Evolutionary conservation across 1,140 invertebrate species (phyloP), one percentile per base, ranked within the genome.

Genomic region (Psilanteris sp.): DNA sequence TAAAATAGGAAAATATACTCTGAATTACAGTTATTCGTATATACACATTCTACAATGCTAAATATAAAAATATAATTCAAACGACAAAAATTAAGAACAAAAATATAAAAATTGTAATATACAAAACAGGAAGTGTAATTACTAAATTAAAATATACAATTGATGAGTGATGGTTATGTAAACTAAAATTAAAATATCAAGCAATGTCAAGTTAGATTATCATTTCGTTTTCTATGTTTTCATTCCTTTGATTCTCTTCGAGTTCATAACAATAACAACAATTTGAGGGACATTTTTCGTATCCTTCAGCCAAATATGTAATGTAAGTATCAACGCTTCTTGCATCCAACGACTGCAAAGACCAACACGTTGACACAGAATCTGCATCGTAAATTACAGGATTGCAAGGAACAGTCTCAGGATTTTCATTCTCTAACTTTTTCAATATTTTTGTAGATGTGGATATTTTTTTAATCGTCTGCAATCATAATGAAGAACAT

Each of bases 211-310:
- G 81, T 84, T 85, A 87, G 70, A 83, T 79, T 44, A 86, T 84
- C 86, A 87, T 88, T 55, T 87, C 86, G 73, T 88, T 88, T 57
- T 88, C 86, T 11, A 78, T 70, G 26, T 88, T 88, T 50, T 88
- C 87, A 39, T 88, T 88, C 20, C 75, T 81, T 31, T 85, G 84
- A 27, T 88, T 88, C 44, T 88, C 87, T 43, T 87, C 85, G 43
- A 82, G 77, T n/a, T 88, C 87, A 32, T 79, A 80, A 27, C 86
- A 88, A 37, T 81, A 81, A 20, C 83, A 86, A 32, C 82, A 86
- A 66, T 59, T 81, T 0, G 83, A 84, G 2, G 50, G 48, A 31
- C 81, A 83, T 27, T 83, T 80, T 4, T 77, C 66, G 8, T 54
- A 54, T 29, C 62, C 72, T 41, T 85, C 85, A n/a, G 66, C 76